Evolutionary conservation across 2,113 vertebrate species (phyloP).

Genomic region (Cyanocitta stelleri): DNA sequence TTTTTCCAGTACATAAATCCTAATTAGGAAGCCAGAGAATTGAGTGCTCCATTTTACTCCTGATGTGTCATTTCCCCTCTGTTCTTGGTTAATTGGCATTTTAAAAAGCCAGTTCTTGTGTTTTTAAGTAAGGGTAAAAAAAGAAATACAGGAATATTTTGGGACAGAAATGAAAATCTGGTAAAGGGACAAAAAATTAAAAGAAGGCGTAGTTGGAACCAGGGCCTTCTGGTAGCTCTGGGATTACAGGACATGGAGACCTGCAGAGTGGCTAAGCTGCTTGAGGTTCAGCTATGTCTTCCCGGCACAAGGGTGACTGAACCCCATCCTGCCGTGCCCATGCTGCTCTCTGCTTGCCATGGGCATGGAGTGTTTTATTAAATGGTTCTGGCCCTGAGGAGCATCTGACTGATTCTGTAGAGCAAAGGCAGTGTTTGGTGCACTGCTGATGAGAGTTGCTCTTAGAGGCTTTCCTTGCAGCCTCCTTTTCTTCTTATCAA

Average conservation of each 20-base stretch:
- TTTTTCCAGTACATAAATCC: conserved; percentile 62
- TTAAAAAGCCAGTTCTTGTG: not conserved
- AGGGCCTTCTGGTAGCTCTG: not conserved
- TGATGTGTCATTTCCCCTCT: conserved; percentile 37
- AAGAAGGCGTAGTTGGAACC: not conserved
- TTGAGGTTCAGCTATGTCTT: not conserved
- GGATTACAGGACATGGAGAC: not conserved
- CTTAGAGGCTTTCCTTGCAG: not conserved
- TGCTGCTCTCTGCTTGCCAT: not conserved
- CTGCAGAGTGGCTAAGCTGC: not conserved
- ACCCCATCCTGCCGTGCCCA: not conserved
- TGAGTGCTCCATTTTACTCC: conserved; percentile 39
- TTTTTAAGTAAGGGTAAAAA: conserved; percentile 7
- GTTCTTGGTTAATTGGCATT: conserved; percentile 41
- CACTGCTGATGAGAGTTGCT: not conserved
- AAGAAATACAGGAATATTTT: not conserved
- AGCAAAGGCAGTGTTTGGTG: not conserved
- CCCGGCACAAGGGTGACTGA: not conserved
- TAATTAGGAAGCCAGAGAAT: conserved; percentile 43
- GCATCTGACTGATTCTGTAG: not conserved
- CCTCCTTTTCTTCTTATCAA: not conserved
- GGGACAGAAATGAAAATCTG: not conserved
- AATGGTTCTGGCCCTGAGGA: not conserved
- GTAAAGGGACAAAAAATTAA: not conserved
- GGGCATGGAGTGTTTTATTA: not conserved